phyloP scores from a whole-genome alignment of 2,113 vertebrate genomes.

The Epinephelus fuscoguttatus region DNA sequence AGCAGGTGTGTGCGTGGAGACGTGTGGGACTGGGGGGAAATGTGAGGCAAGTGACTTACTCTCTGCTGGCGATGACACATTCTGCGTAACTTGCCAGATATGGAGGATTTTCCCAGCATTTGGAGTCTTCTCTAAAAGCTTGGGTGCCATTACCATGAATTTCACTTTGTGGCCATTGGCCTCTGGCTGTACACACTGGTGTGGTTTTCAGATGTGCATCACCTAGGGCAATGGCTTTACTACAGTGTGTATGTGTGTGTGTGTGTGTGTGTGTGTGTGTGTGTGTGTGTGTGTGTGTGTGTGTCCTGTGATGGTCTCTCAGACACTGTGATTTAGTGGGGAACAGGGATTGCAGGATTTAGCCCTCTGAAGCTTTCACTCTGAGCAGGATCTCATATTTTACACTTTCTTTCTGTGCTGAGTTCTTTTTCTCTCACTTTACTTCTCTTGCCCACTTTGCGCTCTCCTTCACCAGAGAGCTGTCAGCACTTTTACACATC shows the following conservation, averaged over 20 bases:
- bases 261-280: constrained; percentile 15
- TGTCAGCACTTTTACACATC: background rate
- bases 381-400: constrained; percentile 9
- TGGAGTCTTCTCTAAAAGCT: constrained; percentile 22
- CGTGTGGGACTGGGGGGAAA: background rate
- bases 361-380: constrained; percentile 28
- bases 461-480: background rate
- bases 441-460: no score
- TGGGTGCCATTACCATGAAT: constrained; percentile 1
- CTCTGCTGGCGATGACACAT: background rate
- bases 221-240: constrained; percentile 47
- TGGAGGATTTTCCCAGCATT: background rate
- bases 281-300: constrained; percentile 22
- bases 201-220: constrained; percentile 41
- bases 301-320: background rate
- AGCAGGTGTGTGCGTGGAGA: background rate
- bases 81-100: background rate
- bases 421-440: no score
- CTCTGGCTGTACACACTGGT: constrained; percentile 55
- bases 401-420: background rate
- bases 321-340: constrained; percentile 26
- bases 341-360: constrained; percentile 31
- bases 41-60: background rate
- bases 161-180: constrained; percentile 50
- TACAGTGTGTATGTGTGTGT: constrained; percentile 3